Evolutionary conservation across 2,113 vertebrate species (phyloP).

Genomic region (Bubo bubo): DNA sequence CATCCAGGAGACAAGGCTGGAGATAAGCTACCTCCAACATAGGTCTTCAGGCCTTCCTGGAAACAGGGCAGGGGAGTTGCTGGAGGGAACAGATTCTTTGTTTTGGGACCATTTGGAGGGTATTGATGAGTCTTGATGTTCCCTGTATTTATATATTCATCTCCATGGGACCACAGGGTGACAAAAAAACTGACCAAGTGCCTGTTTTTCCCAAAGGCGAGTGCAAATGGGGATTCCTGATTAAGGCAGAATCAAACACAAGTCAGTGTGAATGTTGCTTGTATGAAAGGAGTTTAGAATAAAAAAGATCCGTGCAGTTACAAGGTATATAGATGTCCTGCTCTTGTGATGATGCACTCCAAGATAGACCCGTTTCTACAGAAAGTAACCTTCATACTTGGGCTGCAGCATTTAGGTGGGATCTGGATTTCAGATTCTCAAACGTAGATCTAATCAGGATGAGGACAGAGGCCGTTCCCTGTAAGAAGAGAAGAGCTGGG

Average conservation of each 20-base stretch:
- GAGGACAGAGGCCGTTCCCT: background rate
- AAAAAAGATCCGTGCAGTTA: background rate
- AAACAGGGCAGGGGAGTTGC: background rate
- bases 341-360: background rate
- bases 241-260: background rate
- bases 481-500: background rate
- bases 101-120: background rate
- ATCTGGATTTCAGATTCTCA: background rate
- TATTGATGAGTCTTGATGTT: background rate
- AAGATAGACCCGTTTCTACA: background rate
- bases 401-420: background rate
- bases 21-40: background rate
- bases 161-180: background rate
- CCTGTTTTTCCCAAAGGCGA: background rate
- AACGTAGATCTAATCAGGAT: background rate
- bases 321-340: background rate
- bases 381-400: background rate
- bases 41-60: background rate
- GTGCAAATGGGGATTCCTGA: background rate
- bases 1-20: background rate
- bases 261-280: background rate
- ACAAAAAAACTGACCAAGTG: background rate
- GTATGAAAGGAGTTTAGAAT: background rate
- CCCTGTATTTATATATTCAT: background rate
- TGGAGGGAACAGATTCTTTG: background rate